Base-by-base conservation (phyloP, 2,888 invertebrate species). In the Chouioia cunea region DNA sequence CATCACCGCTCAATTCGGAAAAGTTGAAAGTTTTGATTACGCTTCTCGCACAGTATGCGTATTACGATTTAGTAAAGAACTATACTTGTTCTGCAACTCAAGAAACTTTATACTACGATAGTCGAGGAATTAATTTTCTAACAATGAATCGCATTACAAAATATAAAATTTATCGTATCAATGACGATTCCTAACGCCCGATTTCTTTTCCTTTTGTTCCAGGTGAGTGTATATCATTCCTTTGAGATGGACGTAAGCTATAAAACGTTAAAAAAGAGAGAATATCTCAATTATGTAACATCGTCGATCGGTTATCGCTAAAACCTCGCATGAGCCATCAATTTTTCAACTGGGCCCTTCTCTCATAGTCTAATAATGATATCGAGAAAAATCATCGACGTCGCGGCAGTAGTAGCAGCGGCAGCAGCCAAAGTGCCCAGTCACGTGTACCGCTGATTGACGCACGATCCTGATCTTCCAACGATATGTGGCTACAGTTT, bases 361-460 rank as follows among this genome's bases (percentile, higher is more conserved):
- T 15, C 14, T 14, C 22, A 50, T 14, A 16, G 57, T 22, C 48
- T 68, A 68, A 69, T 69, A 63, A 69, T 58, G 69, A 63, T 69
- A 64, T 69, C 69, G 52, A 52, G 69, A 57, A 64, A 64, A 69
- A 64, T 64, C 69, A 63, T 64, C 69, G 68, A 44, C 63, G 50
- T 27, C 1, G n/a, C 4, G 15, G 1, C 50, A 16, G 15, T 27
- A 10, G n/a, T 62, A 16, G 10, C 12, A 44, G 15, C 27, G 22
- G 18, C 23, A 53, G 52, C 12, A 36, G 36, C 36, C 44, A 60
- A 63, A 60, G 56, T 62, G 68, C 62, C 36, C 43, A 58, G 63
- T 63, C 69, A 64, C 69, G 69, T 52, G 53, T 27, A 20, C n/a
- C 50, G 44, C 44, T 59, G 47, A 59, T 59, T 47, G 59, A 47